Conservation (phyloP, 2,888 invertebrate genomes). For the Deilephila elpenor region DNA sequence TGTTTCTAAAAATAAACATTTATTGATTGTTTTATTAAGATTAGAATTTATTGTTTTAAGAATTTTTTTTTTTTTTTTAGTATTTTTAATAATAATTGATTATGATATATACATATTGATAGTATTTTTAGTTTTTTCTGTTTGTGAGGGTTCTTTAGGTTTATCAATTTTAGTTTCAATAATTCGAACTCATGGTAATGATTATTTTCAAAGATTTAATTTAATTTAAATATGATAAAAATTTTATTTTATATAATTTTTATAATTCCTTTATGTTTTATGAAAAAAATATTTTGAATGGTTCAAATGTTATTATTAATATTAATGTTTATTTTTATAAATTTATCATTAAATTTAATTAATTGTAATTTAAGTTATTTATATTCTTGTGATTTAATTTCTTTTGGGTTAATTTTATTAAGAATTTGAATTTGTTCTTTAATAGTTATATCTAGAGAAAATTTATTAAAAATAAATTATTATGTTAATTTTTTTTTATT, state of each 20-base stretch:
- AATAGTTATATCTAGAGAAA: slow-evolving; percentile 84
- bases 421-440: slow-evolving; percentile 86
- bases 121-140: slow-evolving; percentile 86
- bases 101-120: slow-evolving; percentile 84
- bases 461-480: slow-evolving; percentile 73
- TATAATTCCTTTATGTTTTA: slow-evolving; percentile 81
- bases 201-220: slow-evolving; percentile 86
- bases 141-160: slow-evolving; percentile 87
- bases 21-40: slow-evolving; percentile 84
- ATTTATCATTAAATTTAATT: slow-evolving; percentile 62
- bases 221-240: slow-evolving; percentile 84
- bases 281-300: slow-evolving; percentile 80
- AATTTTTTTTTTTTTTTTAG: slow-evolving; percentile 80
- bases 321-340: slow-evolving; percentile 78
- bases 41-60: slow-evolving; percentile 86
- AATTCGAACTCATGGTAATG: slow-evolving; percentile 86
- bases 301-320: slow-evolving; percentile 81
- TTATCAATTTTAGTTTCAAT: slow-evolving; percentile 86
- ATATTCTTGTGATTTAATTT: slow-evolving; percentile 79
- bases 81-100: slow-evolving; percentile 73
- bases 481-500: slow-evolving; percentile 81
- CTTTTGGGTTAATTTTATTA: slow-evolving; percentile 83
- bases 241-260: slow-evolving; percentile 77
- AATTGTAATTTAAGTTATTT: slow-evolving; percentile 72
- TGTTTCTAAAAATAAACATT: slow-evolving; percentile 84